Evolutionary conservation across 2,797 vertebrate genomes (phyloP), one percentile per base, ranked within the genome.

Genomic region (Hydrocynus forskahlii): DNA sequence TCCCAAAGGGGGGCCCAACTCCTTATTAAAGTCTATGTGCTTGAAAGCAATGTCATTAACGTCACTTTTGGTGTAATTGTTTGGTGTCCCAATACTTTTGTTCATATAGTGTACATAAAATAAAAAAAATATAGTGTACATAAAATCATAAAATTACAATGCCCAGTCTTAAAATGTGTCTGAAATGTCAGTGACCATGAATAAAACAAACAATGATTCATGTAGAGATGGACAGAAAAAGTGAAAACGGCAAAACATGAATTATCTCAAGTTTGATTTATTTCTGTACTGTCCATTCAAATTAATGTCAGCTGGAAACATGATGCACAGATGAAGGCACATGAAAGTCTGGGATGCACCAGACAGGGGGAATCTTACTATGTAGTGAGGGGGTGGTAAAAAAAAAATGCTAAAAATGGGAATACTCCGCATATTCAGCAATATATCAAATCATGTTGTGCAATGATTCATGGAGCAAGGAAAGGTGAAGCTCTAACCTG

Each of bases 231-330:
- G 21, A 81, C 84, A 88, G 23, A 78, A 83, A 91, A 52, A 38
- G 17, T 60, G 78, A 82, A 86, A 88, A 84, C 57, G 64, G 63
- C 87, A 86, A 91, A 90, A 83, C 67, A 86, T 91, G 87, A 84
- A 48, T 86, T 87, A 77, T 84, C 87, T 85, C 76, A 89, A 87
- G 64, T 76, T 78, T 81, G 29, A 80, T 96, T 96, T 95, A 95
- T 95, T 96, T 95, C 88, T 93, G 94, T 90, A 85, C 93, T 93
- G 91, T 89, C 92, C 87, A 92, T 89, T 91, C 88, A 94, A 89
- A 90, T 82, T 77, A 85, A 92, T 93, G 94, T 85, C 86, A 88
- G 87, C 84, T 87, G 87, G 76, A 80, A 74, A 79, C 50, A 62
- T 2, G 59, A 86, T 79, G 78, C 67, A 87, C 82, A 83, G 63